Base-by-base conservation (phyloP, 2,113 vertebrate species). In the Lepisosteus osseus region DNA sequence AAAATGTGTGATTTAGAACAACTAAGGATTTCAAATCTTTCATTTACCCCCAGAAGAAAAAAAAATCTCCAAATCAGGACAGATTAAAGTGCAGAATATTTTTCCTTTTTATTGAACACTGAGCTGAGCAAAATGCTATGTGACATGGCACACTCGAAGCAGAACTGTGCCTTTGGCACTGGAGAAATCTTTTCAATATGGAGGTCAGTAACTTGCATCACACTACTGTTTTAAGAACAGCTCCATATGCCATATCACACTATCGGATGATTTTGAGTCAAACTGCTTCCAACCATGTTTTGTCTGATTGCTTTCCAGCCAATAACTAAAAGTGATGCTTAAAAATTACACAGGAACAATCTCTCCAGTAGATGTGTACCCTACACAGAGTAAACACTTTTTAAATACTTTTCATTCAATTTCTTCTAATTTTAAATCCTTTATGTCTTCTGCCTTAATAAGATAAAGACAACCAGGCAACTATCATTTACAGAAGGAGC, bases 141-240 rank as follows among this genome's bases (percentile, higher is more conserved):
- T 75, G 75, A 77, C 70, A 77, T 59, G 63, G 67, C 73, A 67
- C 78, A 73, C 74, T 72, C 54, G 73, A 67, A 59, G 61, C 72
- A 73, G 59, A 66, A 65, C 64, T 70, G 12, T 47, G 69, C 70
- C 59, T 72, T 61, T 73, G 75, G 69, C 65, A 54, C 68, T 71
- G 45, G 47, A 55, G 54, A 76, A 56, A 73, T 74, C 77, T 78
- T 69, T 78, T 77, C 70, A 73, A 76, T 74, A 70, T 72, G 72
- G 70, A 75, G 72, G 70, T 66, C 65, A 68, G 67, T 41, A 40
- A 76, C 70, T 69, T 55, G 47, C 61, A 43, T 45, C 64, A 61
- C 61, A 74, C 72, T 72, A 65, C 74, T 42, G 42, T 63, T 65
- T 65, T 45, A 47, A 78, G 72, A 81, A 61, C 54, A 56, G 69